Base-by-base conservation (phyloP, 2,113 vertebrate species). In the Butorides virescens region DNA sequence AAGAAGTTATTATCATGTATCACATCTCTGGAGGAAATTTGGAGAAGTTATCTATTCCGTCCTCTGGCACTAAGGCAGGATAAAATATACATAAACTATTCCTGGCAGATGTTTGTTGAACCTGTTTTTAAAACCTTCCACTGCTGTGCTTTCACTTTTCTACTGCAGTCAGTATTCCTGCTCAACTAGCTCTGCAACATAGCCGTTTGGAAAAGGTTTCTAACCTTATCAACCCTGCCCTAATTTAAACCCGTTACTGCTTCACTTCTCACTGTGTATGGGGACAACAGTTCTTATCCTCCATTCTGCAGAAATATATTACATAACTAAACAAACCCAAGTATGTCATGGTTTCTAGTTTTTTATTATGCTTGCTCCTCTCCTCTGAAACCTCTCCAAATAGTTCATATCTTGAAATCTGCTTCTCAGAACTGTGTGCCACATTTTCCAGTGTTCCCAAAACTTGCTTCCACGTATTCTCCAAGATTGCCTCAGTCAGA, bases 101-200 rank as follows among this genome's bases (percentile, higher is more conserved):
- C n/a, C 56, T 91, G n/a, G 44, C 32, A 75, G 26, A 52, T 86
- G 27, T 79, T 90, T 66, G 8, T 78, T 88, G 79, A 92, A 86
- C 26, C 26, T 77, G 19, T 92, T 81, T 34, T 85, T 74, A 27
- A 82, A 82, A 85, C 37, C 36, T 92, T 68, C 29, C 22, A 11
- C 29, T 55, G 15, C 44, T 61, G 10, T 75, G 26, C 58, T 77
- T 83, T 50, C 2, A 1, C 29, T 90, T 88, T 88, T 72, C 56
- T 65, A 9, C 4, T 2, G 25, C 7, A 25, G 25, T 42, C 32
- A 17, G 15, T 75, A 14, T 63, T 92, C 20, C 56, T 79, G 52
- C 47, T 63, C 26, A 78, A 11, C 26, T 16, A 12, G 37, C 34
- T 86, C 62, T 56, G 39, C 53, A 82, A 30, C 0, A 0, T 11